phyloP scores from a whole-genome alignment of 2,797 vertebrate species.

The Apogon talboti region DNA sequence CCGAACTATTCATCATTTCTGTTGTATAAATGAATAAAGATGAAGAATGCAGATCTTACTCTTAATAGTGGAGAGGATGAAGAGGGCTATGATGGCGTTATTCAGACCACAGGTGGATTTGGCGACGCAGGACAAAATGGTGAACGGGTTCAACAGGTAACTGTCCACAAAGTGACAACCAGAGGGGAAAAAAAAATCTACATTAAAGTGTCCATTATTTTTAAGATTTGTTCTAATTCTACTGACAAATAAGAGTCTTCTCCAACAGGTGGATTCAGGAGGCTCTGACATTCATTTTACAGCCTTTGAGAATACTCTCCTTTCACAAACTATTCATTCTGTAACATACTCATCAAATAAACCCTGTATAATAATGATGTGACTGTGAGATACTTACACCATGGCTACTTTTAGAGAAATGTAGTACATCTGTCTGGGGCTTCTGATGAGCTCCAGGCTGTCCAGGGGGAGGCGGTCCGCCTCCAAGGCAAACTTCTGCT shows the following conservation, averaged over 20 bases:
- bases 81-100: slow-evolving; percentile 92
- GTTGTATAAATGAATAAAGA: neutral
- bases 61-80: slow-evolving; percentile 93
- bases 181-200: neutral
- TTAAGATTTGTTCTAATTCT: too few relatives aligned
- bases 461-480: slow-evolving; percentile 91
- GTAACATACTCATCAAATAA: too few relatives aligned
- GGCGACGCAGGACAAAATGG: slow-evolving; percentile 95
- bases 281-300: too few relatives aligned
- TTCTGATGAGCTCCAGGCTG: slow-evolving; percentile 92
- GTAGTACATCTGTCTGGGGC: slow-evolving; percentile 94
- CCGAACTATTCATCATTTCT: too few relatives aligned
- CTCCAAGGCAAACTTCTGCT: slow-evolving; percentile 93
- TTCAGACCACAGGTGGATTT: slow-evolving; percentile 96
- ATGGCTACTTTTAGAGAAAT: slow-evolving; percentile 96
- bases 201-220: neutral
- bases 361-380: too few relatives aligned
- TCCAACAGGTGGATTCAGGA: neutral
- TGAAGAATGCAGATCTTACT: slow-evolving; percentile 75
- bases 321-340: too few relatives aligned
- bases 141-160: slow-evolving; percentile 97
- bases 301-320: too few relatives aligned
- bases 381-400: slow-evolving; percentile 82
- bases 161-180: slow-evolving; percentile 68
- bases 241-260: neutral